Evolutionary conservation across 1,140 invertebrate species (phyloP).

Genomic region (Drosophila quadrilineata): DNA sequence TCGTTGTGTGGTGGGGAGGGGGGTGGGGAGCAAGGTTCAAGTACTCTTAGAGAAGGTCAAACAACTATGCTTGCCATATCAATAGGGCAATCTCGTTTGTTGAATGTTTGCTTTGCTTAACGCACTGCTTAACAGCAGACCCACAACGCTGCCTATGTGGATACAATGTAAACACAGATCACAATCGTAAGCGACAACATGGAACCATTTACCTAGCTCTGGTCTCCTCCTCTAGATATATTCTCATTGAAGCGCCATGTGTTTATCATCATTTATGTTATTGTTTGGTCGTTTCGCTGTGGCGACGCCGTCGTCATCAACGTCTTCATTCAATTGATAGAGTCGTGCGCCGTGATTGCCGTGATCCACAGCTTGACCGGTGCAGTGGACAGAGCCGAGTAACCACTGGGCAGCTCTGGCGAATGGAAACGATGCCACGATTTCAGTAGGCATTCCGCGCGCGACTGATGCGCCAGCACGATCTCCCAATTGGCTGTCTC

Average conservation of each 20-base stretch:
- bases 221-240: not conserved
- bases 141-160: not conserved
- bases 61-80: no score
- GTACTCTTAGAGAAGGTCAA: constrained; percentile 8
- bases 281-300: no score
- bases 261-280: no score
- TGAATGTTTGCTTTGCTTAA: constrained; percentile 15
- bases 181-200: not conserved
- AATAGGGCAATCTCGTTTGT: not conserved
- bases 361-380: constrained; percentile 18
- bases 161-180: constrained; percentile 24
- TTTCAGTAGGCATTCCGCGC: constrained; percentile 65
- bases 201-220: not conserved
- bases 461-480: constrained; percentile 59
- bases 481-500: no score
- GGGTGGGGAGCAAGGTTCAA: not conserved
- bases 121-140: constrained; percentile 7
- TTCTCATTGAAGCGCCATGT: constrained; percentile 37
- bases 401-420: not conserved
- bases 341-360: constrained; percentile 69
- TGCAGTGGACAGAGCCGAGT: constrained; percentile 17
- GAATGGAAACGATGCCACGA: no score
- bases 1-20: no score
- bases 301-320: constrained; percentile 10
- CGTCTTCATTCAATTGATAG: constrained; percentile 66